A percentile compares a stretch with the other conserved stretches of the same genome.
Evolutionary conservation across 1,140 invertebrate species (phyloP).

Genomic region (Caenorhabditis tropicalis): DNA sequence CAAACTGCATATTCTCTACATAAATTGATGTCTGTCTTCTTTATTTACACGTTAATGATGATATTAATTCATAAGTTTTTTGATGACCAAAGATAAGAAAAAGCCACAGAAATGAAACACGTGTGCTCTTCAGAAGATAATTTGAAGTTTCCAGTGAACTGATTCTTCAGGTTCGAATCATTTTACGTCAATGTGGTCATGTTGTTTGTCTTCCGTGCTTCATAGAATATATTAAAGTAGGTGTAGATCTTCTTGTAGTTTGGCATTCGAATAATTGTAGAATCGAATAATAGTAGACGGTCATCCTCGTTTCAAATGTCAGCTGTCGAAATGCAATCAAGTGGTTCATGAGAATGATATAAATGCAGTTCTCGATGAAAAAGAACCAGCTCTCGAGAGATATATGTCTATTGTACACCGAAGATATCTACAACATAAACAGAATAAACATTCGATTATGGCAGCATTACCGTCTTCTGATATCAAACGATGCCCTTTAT

Average conservation of each 20-base stretch:
- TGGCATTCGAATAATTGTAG: background rate
- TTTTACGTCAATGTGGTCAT: constrained; percentile 17
- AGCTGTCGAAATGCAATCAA: background rate
- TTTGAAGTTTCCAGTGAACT: background rate
- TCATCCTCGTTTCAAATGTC: constrained; percentile 21
- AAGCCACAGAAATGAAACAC: background rate
- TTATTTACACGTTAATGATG: constrained; percentile 17
- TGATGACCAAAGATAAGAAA: background rate
- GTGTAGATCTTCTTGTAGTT: too few species aligned
- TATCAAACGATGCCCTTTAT: constrained; percentile 17
- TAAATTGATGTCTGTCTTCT: background rate
- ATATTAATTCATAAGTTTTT: constrained; percentile 34
- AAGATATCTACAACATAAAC: constrained; percentile 26
- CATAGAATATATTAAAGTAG: background rate
- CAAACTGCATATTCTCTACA: background rate
- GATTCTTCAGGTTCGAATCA: constrained; percentile 5
- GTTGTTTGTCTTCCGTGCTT: background rate
- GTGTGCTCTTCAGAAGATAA: background rate
- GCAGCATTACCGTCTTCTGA: background rate
- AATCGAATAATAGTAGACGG: constrained; percentile 11
- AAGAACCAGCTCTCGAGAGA: constrained; percentile 22
- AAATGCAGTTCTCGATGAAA: constrained; percentile 29
- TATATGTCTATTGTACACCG: background rate
- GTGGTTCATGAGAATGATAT: constrained; percentile 30
- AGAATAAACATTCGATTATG: constrained; percentile 3